Percentiles rank a stretch among this genome's conserved stretches.
Evolutionary conservation across 2,797 vertebrate genomes (phyloP).

Genomic region (Lerista edwardsae): DNA sequence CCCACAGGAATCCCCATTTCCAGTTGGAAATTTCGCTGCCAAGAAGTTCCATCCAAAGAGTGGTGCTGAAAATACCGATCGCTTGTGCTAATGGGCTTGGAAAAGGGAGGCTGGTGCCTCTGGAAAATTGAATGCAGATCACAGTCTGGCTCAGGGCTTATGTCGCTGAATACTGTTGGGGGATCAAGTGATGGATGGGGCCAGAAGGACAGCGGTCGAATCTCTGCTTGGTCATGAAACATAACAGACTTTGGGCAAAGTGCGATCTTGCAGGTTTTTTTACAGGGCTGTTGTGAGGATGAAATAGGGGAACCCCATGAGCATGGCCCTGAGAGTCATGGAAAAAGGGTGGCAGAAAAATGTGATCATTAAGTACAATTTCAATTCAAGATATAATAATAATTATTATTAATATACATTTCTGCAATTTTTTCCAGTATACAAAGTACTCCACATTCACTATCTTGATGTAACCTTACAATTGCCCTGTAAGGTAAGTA

Average conservation of each 20-base stretch:
- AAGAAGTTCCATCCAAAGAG: neutral
- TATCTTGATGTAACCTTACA: no score
- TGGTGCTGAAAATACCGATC: neutral
- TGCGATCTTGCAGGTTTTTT: neutral
- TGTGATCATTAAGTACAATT: neutral
- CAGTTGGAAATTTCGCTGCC: slow-evolving; percentile 11
- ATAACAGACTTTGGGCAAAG: neutral
- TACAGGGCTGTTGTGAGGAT: neutral
- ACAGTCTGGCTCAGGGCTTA: neutral
- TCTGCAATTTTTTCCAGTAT: no score
- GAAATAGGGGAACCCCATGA: neutral
- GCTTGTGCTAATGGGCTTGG: neutral
- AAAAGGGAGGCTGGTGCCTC: neutral
- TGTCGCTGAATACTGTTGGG: neutral
- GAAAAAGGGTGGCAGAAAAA: neutral
- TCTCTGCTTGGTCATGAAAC: neutral
- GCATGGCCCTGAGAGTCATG: neutral
- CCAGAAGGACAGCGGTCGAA: no score
- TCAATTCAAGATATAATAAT: no score
- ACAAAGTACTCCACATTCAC: no score
- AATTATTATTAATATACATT: no score
- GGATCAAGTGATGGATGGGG: neutral
- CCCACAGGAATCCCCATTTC: slow-evolving; percentile 1
- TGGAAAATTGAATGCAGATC: neutral
- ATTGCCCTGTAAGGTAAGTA: no score